A percentile compares a stretch with the other conserved stretches of the same genome.
Conservation (phyloP, 2,113 vertebrate genomes). For the Lepus timidus region DNA sequence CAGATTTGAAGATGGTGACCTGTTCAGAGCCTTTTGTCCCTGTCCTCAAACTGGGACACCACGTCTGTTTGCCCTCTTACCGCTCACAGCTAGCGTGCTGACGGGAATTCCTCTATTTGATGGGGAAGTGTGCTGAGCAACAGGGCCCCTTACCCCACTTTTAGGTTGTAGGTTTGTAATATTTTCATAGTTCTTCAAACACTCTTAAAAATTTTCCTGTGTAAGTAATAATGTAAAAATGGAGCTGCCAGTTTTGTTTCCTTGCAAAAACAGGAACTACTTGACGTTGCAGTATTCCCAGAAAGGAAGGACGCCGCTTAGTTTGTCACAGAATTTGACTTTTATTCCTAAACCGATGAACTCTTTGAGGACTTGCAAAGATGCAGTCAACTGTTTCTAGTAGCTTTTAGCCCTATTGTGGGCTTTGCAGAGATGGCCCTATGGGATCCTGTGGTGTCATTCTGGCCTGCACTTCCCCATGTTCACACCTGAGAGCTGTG, state of each 20-base stretch:
- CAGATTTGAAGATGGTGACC: constrained; percentile 86
- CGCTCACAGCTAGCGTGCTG: constrained; percentile 73
- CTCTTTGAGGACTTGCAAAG: constrained; percentile 82
- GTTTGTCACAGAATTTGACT: constrained; percentile 72
- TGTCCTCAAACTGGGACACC: constrained; percentile 77
- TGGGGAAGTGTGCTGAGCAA: constrained; percentile 82
- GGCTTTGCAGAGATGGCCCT: constrained; percentile 82
- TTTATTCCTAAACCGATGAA: constrained; percentile 66
- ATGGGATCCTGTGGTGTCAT: constrained; percentile 80
- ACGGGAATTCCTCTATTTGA: constrained; percentile 75
- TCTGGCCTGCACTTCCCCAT: constrained; percentile 84
- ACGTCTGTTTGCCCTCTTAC: constrained; percentile 63
- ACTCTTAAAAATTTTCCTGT: constrained; percentile 65
- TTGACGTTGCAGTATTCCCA: constrained; percentile 79
- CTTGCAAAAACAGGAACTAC: constrained; percentile 80
- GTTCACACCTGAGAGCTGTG: constrained; percentile 86
- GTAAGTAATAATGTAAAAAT: constrained; percentile 74
- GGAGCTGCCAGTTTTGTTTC: constrained; percentile 82
- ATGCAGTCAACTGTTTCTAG: constrained; percentile 84
- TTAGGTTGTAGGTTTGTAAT: constrained; percentile 79
- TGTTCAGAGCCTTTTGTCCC: constrained; percentile 85
- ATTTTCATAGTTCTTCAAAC: constrained; percentile 80
- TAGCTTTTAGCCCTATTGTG: constrained; percentile 80
- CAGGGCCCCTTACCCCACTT: constrained; percentile 83
- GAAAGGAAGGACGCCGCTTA: constrained; percentile 76